phyloP scores from a whole-genome alignment of 2,113 vertebrate species.

The Calidris pygmaea region DNA sequence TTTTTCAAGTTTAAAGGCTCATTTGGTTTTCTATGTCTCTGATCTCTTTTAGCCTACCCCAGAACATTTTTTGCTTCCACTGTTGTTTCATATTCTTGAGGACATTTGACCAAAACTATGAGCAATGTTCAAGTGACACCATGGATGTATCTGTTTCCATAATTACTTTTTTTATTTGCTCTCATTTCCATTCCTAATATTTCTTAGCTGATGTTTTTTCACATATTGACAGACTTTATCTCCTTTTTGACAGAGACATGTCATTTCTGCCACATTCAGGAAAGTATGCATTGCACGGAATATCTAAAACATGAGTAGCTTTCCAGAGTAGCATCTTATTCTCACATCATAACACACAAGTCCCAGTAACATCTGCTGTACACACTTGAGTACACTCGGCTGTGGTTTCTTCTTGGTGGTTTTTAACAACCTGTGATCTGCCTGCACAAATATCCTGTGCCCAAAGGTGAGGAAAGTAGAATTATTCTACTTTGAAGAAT shows the following conservation, averaged over 20 bases:
- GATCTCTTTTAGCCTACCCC: not conserved
- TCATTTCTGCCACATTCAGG: not conserved
- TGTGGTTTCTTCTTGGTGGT: not conserved
- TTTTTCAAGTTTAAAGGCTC: not conserved
- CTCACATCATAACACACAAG: not conserved
- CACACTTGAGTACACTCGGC: not conserved
- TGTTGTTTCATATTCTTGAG: not conserved
- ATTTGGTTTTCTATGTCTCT: not conserved
- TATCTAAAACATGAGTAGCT: not conserved
- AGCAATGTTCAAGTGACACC: not conserved
- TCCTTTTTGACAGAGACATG: not conserved
- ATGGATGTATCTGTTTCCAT: not conserved
- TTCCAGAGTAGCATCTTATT: not conserved
- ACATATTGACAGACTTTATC: not conserved
- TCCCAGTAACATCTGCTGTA: not conserved
- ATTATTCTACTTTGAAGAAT: not conserved
- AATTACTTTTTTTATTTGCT: not conserved
- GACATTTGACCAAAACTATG: not conserved
- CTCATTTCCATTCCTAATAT: not conserved
- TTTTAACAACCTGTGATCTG: not conserved
- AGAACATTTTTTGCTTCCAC: not conserved
- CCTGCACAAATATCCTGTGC: not conserved
- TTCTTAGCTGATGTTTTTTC: not conserved
- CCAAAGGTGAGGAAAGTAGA: not conserved
- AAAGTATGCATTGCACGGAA: not conserved